These are phyloP conservation scores for Panorpa germanica DNA, from an alignment of 2,888 invertebrate genomes.

Conservation along the genomic window DNA sequence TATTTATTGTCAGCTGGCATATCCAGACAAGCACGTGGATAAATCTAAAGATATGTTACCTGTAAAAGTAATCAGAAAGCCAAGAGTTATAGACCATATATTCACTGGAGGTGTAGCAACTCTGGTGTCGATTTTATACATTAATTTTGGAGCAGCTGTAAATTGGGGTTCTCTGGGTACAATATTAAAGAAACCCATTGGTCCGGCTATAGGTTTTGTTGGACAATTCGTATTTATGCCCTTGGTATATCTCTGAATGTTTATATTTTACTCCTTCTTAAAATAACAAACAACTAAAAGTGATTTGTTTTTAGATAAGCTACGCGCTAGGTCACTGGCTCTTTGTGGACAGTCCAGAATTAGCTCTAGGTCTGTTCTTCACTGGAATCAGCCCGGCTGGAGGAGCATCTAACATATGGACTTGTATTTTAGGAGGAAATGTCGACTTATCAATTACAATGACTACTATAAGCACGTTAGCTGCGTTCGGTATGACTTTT, in stretches of 20 bases:
- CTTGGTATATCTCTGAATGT: slow-evolving; percentile 29
- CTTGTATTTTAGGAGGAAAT: slow-evolving; percentile 78
- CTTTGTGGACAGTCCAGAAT: slow-evolving; percentile 44
- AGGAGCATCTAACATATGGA: slow-evolving; percentile 94
- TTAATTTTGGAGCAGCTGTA: slow-evolving; percentile 82
- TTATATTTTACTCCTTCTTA: slow-evolving; percentile 10
- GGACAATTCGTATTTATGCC: slow-evolving; percentile 77
- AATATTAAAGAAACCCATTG: slow-evolving; percentile 51
- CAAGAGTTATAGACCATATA: slow-evolving; percentile 46
- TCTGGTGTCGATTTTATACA: slow-evolving; percentile 62
- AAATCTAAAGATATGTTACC: slow-evolving; percentile 20
- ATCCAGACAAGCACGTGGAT: slow-evolving; percentile 11
- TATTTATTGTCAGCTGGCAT: slow-evolving; percentile 16
- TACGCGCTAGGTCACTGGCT: slow-evolving; percentile 50
- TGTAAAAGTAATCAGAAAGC: slow-evolving; percentile 36
- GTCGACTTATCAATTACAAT: slow-evolving; percentile 85
- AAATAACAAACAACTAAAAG: neutral
- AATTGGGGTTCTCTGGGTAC: slow-evolving; percentile 49
- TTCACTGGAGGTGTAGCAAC: slow-evolving; percentile 59
- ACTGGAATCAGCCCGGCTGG: slow-evolving; percentile 85
- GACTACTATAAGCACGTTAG: slow-evolving; percentile 80
- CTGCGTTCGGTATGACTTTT: slow-evolving; percentile 50
- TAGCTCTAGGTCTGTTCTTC: slow-evolving; percentile 76
- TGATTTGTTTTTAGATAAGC: slow-evolving; percentile 34
- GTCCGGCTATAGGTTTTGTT: slow-evolving; percentile 57